phyloP scores from a whole-genome alignment of 2,888 invertebrate genomes.

The Fragum fragum region DNA sequence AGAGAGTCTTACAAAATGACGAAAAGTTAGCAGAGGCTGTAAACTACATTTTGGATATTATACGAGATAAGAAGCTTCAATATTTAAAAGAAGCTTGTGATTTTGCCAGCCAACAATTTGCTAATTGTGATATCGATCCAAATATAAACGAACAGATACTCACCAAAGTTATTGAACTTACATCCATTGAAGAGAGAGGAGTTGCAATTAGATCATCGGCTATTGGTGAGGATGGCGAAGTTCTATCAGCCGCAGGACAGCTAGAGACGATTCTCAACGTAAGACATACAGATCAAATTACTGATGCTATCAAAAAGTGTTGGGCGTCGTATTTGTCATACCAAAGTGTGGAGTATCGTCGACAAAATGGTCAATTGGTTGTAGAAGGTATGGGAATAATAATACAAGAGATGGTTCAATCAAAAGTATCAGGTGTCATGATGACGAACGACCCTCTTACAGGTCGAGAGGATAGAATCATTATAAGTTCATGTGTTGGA shows the following conservation, averaged over 20 bases:
- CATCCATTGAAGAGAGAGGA: not conserved
- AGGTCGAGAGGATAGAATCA: conserved; percentile 18
- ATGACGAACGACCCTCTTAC: conserved; percentile 35
- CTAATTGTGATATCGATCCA: not conserved
- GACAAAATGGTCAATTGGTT: conserved; percentile 87
- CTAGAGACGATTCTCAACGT: conserved; percentile 93
- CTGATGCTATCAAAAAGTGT: conserved; percentile 90
- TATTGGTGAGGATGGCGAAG: conserved; percentile 92
- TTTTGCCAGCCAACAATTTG: not conserved
- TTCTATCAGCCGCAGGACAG: conserved; percentile 94
- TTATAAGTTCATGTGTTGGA: conserved; percentile 26
- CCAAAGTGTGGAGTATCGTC: conserved; percentile 93
- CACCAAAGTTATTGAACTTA: not conserved
- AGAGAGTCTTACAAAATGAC: not conserved
- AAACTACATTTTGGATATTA: not conserved
- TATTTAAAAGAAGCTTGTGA: conserved; percentile 1
- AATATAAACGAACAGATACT: not conserved
- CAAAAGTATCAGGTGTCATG: conserved; percentile 36
- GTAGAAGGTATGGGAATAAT: conserved; percentile 26
- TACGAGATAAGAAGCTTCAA: not conserved
- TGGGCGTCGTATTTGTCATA: conserved; percentile 94
- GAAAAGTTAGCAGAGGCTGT: not conserved
- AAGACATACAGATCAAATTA: conserved; percentile 82
- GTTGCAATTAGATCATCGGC: conserved; percentile 33
- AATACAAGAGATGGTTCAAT: conserved; percentile 33